Evolutionary conservation across 2,797 vertebrate species (phyloP), one percentile per base, ranked within the genome.

Genomic region (Protosalanx chinensis): DNA sequence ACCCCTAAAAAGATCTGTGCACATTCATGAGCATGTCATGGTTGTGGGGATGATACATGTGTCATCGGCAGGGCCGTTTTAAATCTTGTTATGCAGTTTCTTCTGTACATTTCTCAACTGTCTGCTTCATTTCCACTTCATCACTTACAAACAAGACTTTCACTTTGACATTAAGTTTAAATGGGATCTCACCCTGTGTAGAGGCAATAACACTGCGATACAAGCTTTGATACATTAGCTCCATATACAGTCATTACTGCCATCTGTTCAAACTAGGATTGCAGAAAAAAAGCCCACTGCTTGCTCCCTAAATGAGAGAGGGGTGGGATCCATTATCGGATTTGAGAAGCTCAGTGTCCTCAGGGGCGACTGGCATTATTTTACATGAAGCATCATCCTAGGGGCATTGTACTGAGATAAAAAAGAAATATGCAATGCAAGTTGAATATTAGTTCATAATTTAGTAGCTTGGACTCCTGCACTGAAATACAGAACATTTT

Each of bases 391-490:
- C 81, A 71, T 10, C 37, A 51, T 80, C 87, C 89, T 82, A 69
- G 41, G 82, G 90, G 82, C 80, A 79, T 80, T 87, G 81, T 57
- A 62, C 62, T 49, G 70, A 84, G 87, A 91, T 90, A 82, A 88
- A 77, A 87, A 88, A 89, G 80, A 87, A 86, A 85, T 85, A 86
- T 85, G 82, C 86, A 77, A 81, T 73, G 77, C 80, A 82, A 84
- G 84, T 84, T 77, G 77, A 87, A 78, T 79, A 76, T 83, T 86
- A 78, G 81, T 91, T 89, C 79, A 89, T 91, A 87, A 91, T 91
- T 91, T 88, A 90, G 82, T 64, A 78, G 72, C 82, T 80, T 82
- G 75, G 74, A 88, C 74, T 85, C 77, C 79, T 76, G 73, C 82
- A 85, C 78, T 82, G 77, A 80, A 80, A 82, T 78, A 71, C 75